Evolutionary conservation across 2,888 invertebrate genomes (phyloP).

Genomic region (Chouioia cunea): DNA sequence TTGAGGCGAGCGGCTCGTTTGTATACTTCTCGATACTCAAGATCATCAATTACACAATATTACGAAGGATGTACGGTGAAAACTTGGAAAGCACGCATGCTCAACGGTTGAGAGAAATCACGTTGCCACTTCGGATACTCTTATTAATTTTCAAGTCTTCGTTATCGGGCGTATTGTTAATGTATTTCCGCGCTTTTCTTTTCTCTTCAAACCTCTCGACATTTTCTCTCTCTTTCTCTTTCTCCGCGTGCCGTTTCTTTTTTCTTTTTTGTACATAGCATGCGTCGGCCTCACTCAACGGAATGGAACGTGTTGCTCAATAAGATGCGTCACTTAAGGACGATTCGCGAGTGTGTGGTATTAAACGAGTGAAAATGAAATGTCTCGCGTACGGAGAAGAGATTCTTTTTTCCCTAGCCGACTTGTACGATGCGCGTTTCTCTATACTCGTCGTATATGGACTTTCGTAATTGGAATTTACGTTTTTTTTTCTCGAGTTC

Average conservation of each 20-base stretch:
- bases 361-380: conserved; percentile 32
- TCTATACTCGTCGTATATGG: too few species aligned
- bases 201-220: background rate
- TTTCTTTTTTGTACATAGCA: conserved; percentile 8
- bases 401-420: too few species aligned
- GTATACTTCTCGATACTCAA: too few species aligned
- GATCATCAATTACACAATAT: too few species aligned
- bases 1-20: too few species aligned
- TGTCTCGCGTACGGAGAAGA: conserved; percentile 9
- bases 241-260: background rate
- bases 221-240: too few species aligned
- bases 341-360: conserved; percentile 22
- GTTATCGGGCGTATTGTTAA: background rate
- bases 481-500: conserved; percentile 1
- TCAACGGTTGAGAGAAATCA: too few species aligned
- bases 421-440: too few species aligned
- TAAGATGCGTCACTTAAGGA: conserved; percentile 43
- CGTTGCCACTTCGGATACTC: too few species aligned
- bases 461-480: conserved; percentile 40
- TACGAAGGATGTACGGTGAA: too few species aligned
- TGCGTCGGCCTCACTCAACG: conserved; percentile 36
- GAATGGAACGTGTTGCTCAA: conserved; percentile 46
- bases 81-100: too few species aligned
- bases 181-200: background rate
- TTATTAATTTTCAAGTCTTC: too few species aligned